Conservation (phyloP, 2,888 invertebrate genomes). For the Ochropacha duplaris region DNA sequence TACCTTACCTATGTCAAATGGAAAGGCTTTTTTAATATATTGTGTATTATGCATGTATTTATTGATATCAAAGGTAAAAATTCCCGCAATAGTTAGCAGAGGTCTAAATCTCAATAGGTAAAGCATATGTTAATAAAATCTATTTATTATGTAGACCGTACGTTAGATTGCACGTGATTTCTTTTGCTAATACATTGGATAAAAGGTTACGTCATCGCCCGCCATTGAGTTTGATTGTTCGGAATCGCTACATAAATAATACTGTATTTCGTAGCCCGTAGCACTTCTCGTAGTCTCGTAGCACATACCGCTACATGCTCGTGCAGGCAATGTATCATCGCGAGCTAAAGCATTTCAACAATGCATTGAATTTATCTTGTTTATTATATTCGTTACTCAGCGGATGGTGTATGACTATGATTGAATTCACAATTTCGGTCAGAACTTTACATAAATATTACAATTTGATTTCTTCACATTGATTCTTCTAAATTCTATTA, state of each 20-base stretch:
- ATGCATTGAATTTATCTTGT: not conserved
- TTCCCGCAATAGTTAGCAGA: too few relatives aligned
- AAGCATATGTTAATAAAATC: too few relatives aligned
- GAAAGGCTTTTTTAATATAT: too few relatives aligned
- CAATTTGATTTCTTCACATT: not conserved
- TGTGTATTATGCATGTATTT: too few relatives aligned
- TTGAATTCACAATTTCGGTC: not conserved
- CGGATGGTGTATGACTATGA: not conserved
- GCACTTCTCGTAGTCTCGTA: slow-evolving; percentile 12
- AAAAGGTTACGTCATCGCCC: not conserved
- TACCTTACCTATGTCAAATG: too few relatives aligned
- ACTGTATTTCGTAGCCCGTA: slow-evolving; percentile 33
- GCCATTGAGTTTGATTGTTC: not conserved
- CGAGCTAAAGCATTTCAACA: not conserved
- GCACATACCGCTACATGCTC: slow-evolving; percentile 19
- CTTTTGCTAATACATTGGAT: not conserved
- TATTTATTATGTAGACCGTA: not conserved
- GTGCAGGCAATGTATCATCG: slow-evolving; percentile 19
- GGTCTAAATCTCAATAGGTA: too few relatives aligned
- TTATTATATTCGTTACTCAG: not conserved
- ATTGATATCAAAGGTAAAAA: too few relatives aligned
- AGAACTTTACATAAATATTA: not conserved
- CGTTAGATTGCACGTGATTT: not conserved
- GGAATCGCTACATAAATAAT: slow-evolving; percentile 33
- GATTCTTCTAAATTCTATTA: too few relatives aligned